Evolutionary conservation across 2,113 vertebrate genomes (phyloP).

Genomic region (Alectura lathami): DNA sequence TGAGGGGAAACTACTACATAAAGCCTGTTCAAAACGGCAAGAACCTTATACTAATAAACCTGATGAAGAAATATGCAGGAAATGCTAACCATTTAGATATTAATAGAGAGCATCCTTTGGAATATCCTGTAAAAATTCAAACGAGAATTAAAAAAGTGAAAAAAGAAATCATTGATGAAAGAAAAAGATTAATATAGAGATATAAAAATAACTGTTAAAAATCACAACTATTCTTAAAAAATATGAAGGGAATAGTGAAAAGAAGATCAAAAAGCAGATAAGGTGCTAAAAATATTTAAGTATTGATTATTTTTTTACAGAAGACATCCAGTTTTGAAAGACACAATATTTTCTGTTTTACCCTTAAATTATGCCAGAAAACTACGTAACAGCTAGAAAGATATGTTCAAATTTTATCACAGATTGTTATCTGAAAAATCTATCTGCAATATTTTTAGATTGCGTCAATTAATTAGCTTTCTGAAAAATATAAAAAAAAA

Average conservation of each 20-base stretch:
- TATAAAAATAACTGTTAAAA: not conserved
- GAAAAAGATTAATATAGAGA: not conserved
- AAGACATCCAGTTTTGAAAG: not conserved
- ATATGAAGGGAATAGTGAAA: not conserved
- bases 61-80: not conserved
- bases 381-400: not conserved
- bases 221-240: not conserved
- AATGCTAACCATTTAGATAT: not conserved
- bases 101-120: not conserved
- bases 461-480: slow-evolving; percentile 21
- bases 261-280: not conserved
- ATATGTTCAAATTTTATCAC: not conserved
- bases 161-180: not conserved
- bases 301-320: not conserved
- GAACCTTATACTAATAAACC: not conserved
- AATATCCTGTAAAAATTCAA: not conserved
- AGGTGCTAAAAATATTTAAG: not conserved
- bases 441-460: not conserved
- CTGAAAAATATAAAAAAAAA: not conserved
- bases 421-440: not conserved
- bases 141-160: not conserved
- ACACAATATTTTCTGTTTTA: not conserved
- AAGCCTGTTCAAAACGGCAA: not conserved
- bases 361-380: not conserved
- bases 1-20: not conserved